These are phyloP conservation scores for Ophthalmolycus amberensis DNA, from an alignment of 2,113 vertebrate genomes.

Conservation along the genomic window DNA sequence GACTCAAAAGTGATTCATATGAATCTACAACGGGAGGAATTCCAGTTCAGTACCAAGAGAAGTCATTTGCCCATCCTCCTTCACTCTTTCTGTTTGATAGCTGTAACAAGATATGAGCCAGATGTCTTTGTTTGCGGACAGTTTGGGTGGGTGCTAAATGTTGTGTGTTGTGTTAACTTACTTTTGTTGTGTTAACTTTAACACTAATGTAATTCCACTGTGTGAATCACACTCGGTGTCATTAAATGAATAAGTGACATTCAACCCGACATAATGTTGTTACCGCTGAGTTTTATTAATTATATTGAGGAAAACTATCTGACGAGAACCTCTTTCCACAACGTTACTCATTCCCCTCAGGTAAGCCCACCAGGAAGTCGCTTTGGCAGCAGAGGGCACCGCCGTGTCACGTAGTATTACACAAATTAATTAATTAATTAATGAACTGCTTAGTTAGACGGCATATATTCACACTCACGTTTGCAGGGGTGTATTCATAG, in stretches of 20 bases:
- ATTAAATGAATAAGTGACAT: constrained; percentile 11
- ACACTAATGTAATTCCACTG: constrained; percentile 1
- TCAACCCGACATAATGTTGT: not conserved
- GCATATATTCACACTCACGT: constrained; percentile 6
- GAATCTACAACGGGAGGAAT: not conserved
- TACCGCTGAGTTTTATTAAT: constrained; percentile 5
- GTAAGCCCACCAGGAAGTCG: constrained; percentile 40
- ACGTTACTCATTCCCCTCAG: constrained; percentile 54
- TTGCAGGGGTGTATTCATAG: constrained; percentile 25
- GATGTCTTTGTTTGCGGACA: not conserved
- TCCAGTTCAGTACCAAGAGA: not conserved
- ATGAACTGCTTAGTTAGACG: constrained; percentile 60
- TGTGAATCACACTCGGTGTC: not conserved
- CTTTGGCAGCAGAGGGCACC: constrained; percentile 51
- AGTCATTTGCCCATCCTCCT: not conserved
- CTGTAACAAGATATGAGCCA: not conserved
- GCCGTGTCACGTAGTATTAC: constrained; percentile 46
- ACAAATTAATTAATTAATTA: constrained; percentile 63
- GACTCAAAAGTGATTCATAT: constrained; percentile 5
- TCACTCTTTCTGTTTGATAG: not conserved
- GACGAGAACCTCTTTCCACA: constrained; percentile 10
- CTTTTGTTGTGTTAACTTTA: not conserved
- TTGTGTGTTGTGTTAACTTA: no score
- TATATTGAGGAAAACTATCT: not conserved
- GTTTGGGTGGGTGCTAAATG: constrained; percentile 14